Evolutionary conservation across 2,888 invertebrate genomes (phyloP), one percentile per base, ranked within the genome.

Genomic region (Eupithecia dodoneata): DNA sequence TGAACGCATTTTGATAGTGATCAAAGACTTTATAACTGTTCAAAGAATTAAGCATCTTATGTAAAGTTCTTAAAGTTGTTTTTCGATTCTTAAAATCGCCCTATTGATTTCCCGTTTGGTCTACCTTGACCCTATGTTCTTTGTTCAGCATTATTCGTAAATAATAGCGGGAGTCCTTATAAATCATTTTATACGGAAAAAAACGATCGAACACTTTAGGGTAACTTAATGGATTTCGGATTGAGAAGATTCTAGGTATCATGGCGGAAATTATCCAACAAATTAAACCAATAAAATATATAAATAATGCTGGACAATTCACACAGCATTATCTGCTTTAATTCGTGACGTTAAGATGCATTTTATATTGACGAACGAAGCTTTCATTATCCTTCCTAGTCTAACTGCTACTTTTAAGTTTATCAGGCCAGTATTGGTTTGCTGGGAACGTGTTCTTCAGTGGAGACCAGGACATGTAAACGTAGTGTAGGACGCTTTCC

Each of bases 161-260:
- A 89, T 86, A 94, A 93, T 95, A 94, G 94, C 94, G 91, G 94
- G 94, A 92, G 94, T 88, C 91, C 94, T 84, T 84, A 93, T 93
- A 92, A 93, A 93, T 93, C 92, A 92, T 91, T 89, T 89, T 83
- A 45, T 70, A 44, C 52, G 78, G 82, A 84, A 82, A 82, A 80
- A 41, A 69, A 47, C 30, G 55, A 72, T 75, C 13, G 59, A 78
- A 78, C 80, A 80, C 78, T 76, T 69, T 72, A 79, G 72, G 77
- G 76, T 76, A 69, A 6, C 71, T 47, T 76, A 75, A 78, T 67
- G 75, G 66, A 75, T 67, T 63, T 73, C 71, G 55, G 45, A 72
- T 70, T 41, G 41, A 30, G 45, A 72, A 70, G 52, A 52, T 52
- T 44, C 15, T 63, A 71, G 49, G 12, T 41, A 18, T 42, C 41